phyloP scores from a whole-genome alignment of 2,113 vertebrate species.

The Silurus glanis region DNA sequence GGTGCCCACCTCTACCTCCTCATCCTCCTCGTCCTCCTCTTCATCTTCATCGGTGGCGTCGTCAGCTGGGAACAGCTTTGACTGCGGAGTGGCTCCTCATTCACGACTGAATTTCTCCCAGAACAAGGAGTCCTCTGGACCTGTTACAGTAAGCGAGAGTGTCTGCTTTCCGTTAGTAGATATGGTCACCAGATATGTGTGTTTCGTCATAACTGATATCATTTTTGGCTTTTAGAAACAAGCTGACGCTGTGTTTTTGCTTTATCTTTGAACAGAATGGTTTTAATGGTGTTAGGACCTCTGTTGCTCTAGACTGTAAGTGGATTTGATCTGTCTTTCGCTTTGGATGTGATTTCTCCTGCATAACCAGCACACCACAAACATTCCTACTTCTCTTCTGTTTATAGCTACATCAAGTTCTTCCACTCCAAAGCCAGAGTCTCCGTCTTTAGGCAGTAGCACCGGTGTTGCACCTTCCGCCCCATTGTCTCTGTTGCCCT shows the following conservation, averaged over 20 bases:
- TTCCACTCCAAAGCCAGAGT: slow-evolving; percentile 82
- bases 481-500: slow-evolving; percentile 74
- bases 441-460: slow-evolving; percentile 75
- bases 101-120: slow-evolving; percentile 70
- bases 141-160: slow-evolving; percentile 68
- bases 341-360: slow-evolving; percentile 6
- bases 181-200: not conserved
- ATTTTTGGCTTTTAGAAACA: not conserved
- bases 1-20: slow-evolving; percentile 58
- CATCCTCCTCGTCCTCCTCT: slow-evolving; percentile 54
- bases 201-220: not conserved
- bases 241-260: slow-evolving; percentile 18
- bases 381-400: not conserved
- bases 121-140: slow-evolving; percentile 68
- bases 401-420: slow-evolving; percentile 78
- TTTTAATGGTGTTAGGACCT: slow-evolving; percentile 79
- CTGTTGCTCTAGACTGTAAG: slow-evolving; percentile 86
- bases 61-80: slow-evolving; percentile 67
- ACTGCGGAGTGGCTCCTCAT: slow-evolving; percentile 66
- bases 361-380: not conserved
- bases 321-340: slow-evolving; percentile 41
- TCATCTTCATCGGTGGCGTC: slow-evolving; percentile 60
- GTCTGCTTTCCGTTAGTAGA: not conserved
- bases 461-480: slow-evolving; percentile 68
- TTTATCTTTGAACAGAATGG: slow-evolving; percentile 79